Conservation (phyloP, 2,113 vertebrate species). For the Dinomys branickii region DNA sequence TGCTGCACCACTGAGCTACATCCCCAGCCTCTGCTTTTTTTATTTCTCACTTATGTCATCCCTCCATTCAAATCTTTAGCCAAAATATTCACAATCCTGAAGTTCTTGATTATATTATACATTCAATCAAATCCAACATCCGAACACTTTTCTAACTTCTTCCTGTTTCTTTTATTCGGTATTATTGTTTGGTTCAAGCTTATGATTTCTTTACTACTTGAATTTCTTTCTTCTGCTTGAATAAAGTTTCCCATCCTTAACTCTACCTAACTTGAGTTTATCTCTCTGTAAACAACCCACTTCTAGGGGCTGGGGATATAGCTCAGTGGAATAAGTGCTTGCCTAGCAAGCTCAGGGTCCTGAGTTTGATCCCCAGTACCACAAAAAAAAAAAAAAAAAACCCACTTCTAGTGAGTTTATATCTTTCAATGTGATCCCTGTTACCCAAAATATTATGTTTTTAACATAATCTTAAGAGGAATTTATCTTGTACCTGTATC, state of each 20-base stretch:
- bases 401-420: too few species aligned
- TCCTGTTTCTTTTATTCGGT: neutral
- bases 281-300: neutral
- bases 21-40: neutral
- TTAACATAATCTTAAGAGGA: neutral
- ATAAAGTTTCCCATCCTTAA: neutral
- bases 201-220: neutral
- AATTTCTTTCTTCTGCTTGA: too few species aligned
- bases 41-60: neutral
- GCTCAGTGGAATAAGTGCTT: too few species aligned
- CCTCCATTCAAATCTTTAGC: neutral
- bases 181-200: neutral
- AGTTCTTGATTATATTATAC: neutral
- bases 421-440: neutral
- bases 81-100: neutral
- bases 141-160: neutral
- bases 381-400: too few species aligned
- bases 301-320: too few species aligned
- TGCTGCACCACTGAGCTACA: too few species aligned
- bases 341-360: too few species aligned
- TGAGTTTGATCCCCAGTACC: too few species aligned
- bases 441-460: neutral
- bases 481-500: neutral
- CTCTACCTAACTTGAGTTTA: neutral
- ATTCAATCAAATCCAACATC: neutral